Evolutionary conservation across 1,140 invertebrate genomes (phyloP), one percentile per base, ranked within the genome.

Genomic region (Medauroidea extradentata): DNA sequence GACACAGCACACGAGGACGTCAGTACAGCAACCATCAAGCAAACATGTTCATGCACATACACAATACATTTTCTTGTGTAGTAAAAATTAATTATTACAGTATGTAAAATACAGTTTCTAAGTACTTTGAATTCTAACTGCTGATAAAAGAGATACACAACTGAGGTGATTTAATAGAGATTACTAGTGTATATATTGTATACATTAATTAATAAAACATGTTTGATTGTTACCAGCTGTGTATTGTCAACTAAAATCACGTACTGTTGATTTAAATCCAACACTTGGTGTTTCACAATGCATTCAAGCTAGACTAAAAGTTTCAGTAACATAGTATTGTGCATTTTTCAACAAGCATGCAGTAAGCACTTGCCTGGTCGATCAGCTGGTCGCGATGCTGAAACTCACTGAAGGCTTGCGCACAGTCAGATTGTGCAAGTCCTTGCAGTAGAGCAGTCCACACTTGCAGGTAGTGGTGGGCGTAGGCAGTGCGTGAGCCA

Each of bases 381-480:
- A 85, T 78, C 23, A 90, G 75, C 65, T 84, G 83, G 66, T 92
- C 89, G 50, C 85, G 82, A 73, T 93, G 90, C 65, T 85, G 83
- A 70, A 89, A 93, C 73, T 93, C 90, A 21, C 83, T 83, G 61
- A 85, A 91, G 67, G 89, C 89, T 43, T 85, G 84, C n/a, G 88
- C 78, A 63, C 87, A 80, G 55, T 88, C 83, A 19, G 87, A 83
- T 65, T 84, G 88, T 58, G 90, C 84, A 61, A 92, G 78, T 5
- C 86, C 86, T 39, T 79, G 75, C 24, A 91, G 71, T 1, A 92
- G 70, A 19, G 81, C 82, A 14, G 79, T 76, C 90, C 91, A 94
- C 9, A 89, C 73, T 5, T 59, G 66, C 5, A 78, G 65, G 64
- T 81, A 86, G 53, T 84, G 78, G 7, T 73, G 69, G 0, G 83